A percentile compares a stretch with the other conserved stretches of the same genome.
These are phyloP conservation scores for Propithecus deckenii DNA, from an alignment of 2,797 vertebrate genomes.

Conservation along the genomic window DNA sequence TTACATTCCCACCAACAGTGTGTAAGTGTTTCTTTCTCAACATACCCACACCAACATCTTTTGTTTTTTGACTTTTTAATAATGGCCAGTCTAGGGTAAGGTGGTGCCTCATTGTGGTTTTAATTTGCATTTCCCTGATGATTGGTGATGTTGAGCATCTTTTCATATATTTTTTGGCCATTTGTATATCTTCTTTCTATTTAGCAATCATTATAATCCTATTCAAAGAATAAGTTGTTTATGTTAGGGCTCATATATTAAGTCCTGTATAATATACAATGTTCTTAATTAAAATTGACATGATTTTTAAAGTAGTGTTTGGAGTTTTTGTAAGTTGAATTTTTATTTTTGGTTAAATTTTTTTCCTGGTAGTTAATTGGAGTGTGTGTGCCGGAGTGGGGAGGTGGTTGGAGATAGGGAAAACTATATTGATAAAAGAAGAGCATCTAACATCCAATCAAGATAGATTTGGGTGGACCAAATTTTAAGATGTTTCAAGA, in stretches of 20 bases:
- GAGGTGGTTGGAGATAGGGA: neutral
- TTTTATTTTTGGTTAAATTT: neutral
- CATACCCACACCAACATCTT: neutral
- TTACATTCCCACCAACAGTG: neutral
- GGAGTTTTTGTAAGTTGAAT: neutral
- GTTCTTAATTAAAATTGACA: neutral
- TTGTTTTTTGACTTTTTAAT: neutral
- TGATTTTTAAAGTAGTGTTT: constrained; percentile 1
- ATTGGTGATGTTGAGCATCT: neutral
- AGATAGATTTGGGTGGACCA: neutral
- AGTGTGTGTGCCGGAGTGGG: neutral
- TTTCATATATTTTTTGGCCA: neutral
- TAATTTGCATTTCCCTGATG: neutral
- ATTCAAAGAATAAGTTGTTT: neutral
- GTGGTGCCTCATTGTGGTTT: neutral
- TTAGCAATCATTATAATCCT: neutral
- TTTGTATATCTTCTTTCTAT: neutral
- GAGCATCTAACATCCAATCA: neutral
- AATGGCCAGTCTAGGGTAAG: neutral
- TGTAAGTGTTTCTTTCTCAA: neutral
- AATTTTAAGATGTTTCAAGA: neutral
- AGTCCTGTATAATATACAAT: neutral
- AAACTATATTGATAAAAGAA: neutral
- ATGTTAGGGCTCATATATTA: neutral
- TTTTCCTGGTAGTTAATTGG: neutral